phyloP scores from a whole-genome alignment of 1,140 invertebrate species.

The Liolophura sinensis region DNA sequence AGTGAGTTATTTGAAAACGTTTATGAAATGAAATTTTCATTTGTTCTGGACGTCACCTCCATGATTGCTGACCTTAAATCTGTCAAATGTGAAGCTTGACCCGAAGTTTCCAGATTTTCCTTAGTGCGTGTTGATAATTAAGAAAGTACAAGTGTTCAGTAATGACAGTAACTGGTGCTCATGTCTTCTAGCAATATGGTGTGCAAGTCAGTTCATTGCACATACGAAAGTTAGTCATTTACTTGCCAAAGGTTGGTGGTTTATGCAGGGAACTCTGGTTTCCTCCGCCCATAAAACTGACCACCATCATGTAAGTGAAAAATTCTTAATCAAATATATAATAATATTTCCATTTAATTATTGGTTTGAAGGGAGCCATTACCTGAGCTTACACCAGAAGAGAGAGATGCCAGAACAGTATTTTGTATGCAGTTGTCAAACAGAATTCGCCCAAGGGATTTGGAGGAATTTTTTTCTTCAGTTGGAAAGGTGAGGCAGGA shows the following conservation, averaged over 20 bases:
- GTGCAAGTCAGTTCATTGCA: too few species aligned
- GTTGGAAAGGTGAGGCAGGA: slow-evolving; percentile 86
- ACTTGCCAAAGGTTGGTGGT: background rate
- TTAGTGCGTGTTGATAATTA: too few species aligned
- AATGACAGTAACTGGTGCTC: too few species aligned
- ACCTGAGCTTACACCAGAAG: slow-evolving; percentile 87
- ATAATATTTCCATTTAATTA: background rate
- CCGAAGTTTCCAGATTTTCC: too few species aligned
- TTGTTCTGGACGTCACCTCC: background rate
- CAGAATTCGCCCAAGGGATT: slow-evolving; percentile 88
- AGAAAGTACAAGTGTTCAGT: too few species aligned
- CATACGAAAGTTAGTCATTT: too few species aligned
- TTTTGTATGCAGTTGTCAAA: slow-evolving; percentile 87
- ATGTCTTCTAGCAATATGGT: too few species aligned
- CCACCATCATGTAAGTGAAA: background rate
- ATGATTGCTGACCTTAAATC: background rate
- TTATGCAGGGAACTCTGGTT: background rate
- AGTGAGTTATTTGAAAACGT: background rate
- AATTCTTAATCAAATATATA: background rate
- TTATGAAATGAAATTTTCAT: background rate
- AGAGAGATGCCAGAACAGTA: slow-evolving; percentile 95
- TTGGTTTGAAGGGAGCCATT: slow-evolving; percentile 27
- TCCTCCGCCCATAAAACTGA: background rate
- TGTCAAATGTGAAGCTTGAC: background rate
- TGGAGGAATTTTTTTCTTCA: slow-evolving; percentile 99